Evolutionary conservation across 2,797 vertebrate genomes (phyloP).

Genomic region (Anguilla obscura): DNA sequence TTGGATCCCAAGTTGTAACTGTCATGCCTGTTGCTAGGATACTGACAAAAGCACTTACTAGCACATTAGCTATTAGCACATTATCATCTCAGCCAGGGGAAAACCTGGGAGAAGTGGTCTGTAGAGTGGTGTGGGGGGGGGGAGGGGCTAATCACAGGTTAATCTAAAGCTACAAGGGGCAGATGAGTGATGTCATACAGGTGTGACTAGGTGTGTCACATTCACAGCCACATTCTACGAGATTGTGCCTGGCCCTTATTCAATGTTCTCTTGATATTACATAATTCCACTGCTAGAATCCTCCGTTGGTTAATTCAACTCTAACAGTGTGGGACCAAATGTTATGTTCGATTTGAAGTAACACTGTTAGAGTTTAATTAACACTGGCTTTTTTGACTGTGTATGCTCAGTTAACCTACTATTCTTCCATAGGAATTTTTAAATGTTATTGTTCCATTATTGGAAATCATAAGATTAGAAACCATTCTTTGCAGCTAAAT

Average conservation of each 20-base stretch:
- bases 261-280: background rate
- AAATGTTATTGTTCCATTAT: no score
- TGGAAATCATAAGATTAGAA: no score
- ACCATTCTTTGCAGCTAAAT: background rate
- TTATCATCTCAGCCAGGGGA: constrained; percentile 15
- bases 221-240: background rate
- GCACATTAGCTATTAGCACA: constrained; percentile 9
- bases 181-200: constrained; percentile 43
- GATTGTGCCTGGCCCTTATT: background rate
- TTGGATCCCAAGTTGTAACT: background rate
- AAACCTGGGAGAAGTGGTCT: constrained; percentile 38
- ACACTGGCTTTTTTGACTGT: no score
- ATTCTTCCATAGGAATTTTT: no score
- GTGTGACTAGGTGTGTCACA: constrained; percentile 40
- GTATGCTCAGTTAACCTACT: no score
- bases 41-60: constrained; percentile 22
- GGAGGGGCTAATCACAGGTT: constrained; percentile 42
- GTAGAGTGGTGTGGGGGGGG: constrained; percentile 46
- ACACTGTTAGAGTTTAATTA: no score
- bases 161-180: constrained; percentile 44
- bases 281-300: background rate
- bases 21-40: constrained; percentile 15
- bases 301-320: background rate
- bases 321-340: no score
- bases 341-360: no score